Conservation (phyloP, 2,113 vertebrate genomes). For the Daubentonia madagascariensis region DNA sequence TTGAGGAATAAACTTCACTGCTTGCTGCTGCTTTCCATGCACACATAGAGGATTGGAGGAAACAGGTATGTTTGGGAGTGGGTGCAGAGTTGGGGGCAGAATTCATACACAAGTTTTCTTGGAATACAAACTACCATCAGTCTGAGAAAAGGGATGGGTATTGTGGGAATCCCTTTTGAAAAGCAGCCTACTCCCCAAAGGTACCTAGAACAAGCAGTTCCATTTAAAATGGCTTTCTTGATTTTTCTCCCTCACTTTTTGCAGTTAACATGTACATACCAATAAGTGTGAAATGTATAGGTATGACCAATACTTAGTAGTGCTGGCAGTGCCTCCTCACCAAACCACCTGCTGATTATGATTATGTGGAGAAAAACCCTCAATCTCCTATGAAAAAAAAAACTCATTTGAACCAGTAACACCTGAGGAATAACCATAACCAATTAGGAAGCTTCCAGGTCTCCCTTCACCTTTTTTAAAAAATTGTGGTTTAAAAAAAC, state of each 20-base stretch:
- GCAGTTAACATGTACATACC: neutral
- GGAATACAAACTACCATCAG: neutral
- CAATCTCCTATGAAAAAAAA: neutral
- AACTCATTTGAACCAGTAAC: neutral
- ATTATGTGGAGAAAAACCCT: neutral
- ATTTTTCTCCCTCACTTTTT: neutral
- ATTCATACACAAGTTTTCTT: neutral
- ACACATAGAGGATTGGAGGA: neutral
- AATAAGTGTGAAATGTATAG: neutral
- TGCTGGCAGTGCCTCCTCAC: neutral
- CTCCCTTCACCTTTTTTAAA: neutral
- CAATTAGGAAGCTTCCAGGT: neutral
- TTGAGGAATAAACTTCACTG: neutral
- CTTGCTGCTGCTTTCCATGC: neutral
- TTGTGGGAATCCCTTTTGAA: neutral
- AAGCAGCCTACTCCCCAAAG: neutral
- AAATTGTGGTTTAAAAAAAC: neutral
- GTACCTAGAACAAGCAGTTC: neutral
- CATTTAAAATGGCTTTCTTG: neutral
- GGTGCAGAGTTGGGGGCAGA: neutral
- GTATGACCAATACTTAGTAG: no score
- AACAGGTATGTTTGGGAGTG: neutral
- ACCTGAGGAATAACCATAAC: neutral
- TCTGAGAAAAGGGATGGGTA: neutral
- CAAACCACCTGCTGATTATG: neutral